Evolutionary conservation across 2,888 invertebrate genomes (phyloP).

Genomic region (Leucophenga montana): DNA sequence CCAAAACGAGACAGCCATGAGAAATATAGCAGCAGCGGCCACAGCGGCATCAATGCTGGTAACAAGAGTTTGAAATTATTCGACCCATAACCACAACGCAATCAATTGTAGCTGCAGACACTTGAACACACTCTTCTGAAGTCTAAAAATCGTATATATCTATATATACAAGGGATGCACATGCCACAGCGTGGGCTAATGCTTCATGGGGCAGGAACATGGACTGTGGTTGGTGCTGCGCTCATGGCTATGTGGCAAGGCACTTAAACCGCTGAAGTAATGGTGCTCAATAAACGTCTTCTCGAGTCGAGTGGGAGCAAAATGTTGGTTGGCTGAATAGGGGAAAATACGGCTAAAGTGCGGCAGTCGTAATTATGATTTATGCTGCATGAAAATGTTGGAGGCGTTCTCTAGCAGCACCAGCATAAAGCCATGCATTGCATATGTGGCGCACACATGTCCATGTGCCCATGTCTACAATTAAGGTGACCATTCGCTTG

Average conservation of each 20-base stretch:
- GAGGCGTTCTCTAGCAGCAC: conserved; percentile 40
- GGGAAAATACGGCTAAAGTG: no score
- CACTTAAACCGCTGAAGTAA: conserved; percentile 35
- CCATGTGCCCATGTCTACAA: conserved; percentile 11
- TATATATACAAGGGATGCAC: not conserved
- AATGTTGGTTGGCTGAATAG: conserved; percentile 3
- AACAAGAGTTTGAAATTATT: conserved; percentile 50
- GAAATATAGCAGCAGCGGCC: conserved; percentile 28
- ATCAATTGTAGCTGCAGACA: conserved; percentile 53
- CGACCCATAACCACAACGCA: conserved; percentile 58
- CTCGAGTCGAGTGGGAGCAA: conserved; percentile 48
- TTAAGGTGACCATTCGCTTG: conserved; percentile 34
- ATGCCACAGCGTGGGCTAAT: not conserved
- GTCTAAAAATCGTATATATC: not conserved
- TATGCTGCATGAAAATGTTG: conserved; percentile 54
- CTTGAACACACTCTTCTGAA: conserved; percentile 3
- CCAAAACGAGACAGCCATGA: not conserved
- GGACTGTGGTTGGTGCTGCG: not conserved
- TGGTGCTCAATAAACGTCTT: conserved; percentile 61
- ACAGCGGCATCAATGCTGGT: conserved; percentile 32
- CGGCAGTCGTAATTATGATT: conserved; percentile 57
- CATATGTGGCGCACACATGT: no score
- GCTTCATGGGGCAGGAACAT: not conserved
- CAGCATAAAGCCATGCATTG: no score
- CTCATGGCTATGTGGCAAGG: not conserved